Percentiles rank a stretch among this genome's conserved stretches.
Conservation (phyloP, 2,888 invertebrate genomes). For the Eristalis arbustorum region DNA sequence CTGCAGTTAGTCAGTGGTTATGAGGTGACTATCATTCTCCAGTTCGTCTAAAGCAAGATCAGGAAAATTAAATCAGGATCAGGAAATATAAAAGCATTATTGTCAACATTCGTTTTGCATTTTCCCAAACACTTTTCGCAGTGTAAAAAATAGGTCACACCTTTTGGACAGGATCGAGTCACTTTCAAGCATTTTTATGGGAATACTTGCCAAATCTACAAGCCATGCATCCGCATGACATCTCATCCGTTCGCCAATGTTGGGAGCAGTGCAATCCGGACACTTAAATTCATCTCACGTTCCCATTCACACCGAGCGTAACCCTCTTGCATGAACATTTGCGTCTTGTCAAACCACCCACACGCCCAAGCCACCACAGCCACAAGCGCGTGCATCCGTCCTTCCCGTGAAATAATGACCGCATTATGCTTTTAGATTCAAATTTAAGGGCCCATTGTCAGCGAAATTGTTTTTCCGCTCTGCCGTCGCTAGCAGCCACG, state of each 20-base stretch:
- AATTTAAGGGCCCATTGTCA: conserved; percentile 51
- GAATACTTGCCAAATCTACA: conserved; percentile 17
- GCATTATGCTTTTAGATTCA: conserved; percentile 52
- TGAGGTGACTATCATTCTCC: no score
- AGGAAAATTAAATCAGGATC: no score
- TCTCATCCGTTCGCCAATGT: conserved; percentile 12
- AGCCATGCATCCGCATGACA: conserved; percentile 32
- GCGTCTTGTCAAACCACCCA: conserved; percentile 6
- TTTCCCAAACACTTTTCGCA: not conserved
- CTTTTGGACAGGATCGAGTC: not conserved
- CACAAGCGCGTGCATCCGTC: conserved; percentile 20
- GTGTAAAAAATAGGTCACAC: conserved; percentile 37
- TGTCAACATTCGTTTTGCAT: not conserved
- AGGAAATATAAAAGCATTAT: no score
- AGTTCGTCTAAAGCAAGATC: no score
- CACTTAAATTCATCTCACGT: conserved; percentile 54
- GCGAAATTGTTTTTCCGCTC: conserved; percentile 30
- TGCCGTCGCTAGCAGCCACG: not conserved
- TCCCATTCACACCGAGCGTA: conserved; percentile 37
- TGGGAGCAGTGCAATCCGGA: not conserved
- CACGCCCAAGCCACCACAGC: not conserved
- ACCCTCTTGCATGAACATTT: conserved; percentile 53
- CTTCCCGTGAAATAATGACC: conserved; percentile 42
- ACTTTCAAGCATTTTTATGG: not conserved
- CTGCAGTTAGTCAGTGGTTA: no score